A percentile compares a stretch with the other conserved stretches of the same genome.
Evolutionary conservation across 2,888 invertebrate species (phyloP).

Genomic region (Catocala nupta): DNA sequence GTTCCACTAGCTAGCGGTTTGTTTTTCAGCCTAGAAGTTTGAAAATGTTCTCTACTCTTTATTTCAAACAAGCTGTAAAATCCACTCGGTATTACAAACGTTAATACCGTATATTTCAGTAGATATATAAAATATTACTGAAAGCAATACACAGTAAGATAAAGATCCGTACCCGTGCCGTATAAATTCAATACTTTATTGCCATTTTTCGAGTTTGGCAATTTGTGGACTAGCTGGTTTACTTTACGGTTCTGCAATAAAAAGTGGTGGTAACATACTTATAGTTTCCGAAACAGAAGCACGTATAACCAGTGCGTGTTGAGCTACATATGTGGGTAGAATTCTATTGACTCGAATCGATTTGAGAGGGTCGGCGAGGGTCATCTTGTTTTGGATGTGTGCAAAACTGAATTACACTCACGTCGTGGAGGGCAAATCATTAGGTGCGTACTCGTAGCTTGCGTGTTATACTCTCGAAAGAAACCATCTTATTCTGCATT

Average conservation of each 20-base stretch:
- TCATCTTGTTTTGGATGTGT: slow-evolving; percentile 46
- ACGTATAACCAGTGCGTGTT: slow-evolving; percentile 42
- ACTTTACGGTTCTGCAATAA: slow-evolving; percentile 68
- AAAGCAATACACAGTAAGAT: too few relatives aligned
- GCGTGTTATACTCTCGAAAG: slow-evolving; percentile 40
- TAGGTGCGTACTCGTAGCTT: slow-evolving; percentile 55
- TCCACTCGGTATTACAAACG: background rate
- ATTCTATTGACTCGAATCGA: slow-evolving; percentile 12
- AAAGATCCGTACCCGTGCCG: background rate
- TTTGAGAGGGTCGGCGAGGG: slow-evolving; percentile 15
- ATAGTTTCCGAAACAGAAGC: slow-evolving; percentile 58
- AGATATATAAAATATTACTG: too few relatives aligned
- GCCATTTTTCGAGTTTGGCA: slow-evolving; percentile 57
- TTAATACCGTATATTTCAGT: too few relatives aligned
- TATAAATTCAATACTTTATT: slow-evolving; percentile 48
- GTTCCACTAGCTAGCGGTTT: slow-evolving; percentile 41
- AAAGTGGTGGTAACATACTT: slow-evolving; percentile 64
- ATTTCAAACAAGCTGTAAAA: background rate
- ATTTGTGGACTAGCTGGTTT: slow-evolving; percentile 68
- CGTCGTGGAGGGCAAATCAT: slow-evolving; percentile 56
- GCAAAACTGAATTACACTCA: slow-evolving; percentile 56
- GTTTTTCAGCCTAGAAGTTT: slow-evolving; percentile 32
- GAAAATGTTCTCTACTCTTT: background rate
- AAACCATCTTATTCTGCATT: slow-evolving; percentile 28
- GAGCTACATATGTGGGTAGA: slow-evolving; percentile 37